Base-by-base conservation (phyloP, 2,113 vertebrate genomes). In the Prionailurus bengalensis region DNA sequence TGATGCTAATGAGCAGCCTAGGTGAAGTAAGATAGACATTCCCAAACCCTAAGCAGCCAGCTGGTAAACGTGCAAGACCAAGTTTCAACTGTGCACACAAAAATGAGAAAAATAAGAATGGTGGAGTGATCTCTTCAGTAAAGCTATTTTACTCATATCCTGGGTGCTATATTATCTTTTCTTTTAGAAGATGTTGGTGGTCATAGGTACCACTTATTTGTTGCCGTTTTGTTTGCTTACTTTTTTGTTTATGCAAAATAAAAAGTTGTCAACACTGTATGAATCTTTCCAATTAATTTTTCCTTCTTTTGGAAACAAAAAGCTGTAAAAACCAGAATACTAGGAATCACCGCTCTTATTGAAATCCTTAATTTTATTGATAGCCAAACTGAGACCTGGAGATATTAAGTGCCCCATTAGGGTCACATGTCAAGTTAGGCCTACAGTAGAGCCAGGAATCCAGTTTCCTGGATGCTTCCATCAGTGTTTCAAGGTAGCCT, bases 191-290 rank as follows among this genome's bases (percentile, higher is more conserved):
- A 33, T 73, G 45, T 74, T n/a, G 8, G 17, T 53, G 1, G 48
- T 48, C 39, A 23, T 39, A 33, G 45, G 21, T 89, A 66, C 33
- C 31, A 78, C 15, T 29, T 39, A 87, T 45, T 63, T 82, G 29
- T 55, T 92, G 25, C 13, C 80, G 5, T 14, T 87, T 88, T 31
- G 13, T 51, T 74, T 51, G 23, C 4, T 53, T n/a, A 65, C 63
- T 78, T 97, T 42, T 81, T 42, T 8, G 45, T 55, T 93, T 76
- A 42, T 58, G 51, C 33, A 84, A 96, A 70, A 87, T 79, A 73
- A 80, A 79, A 86, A 36, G 5, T 53, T 65, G 16, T 13, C 9
- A 80, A 51, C 1, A 15, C n/a, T 65, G 7, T 10, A 12, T 42
- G 73, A 85, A 68, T 92, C 51, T 92, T 88, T 83, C 19, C 68